phyloP scores from a whole-genome alignment of 2,888 invertebrate genomes.

The Orthosia gothica region DNA sequence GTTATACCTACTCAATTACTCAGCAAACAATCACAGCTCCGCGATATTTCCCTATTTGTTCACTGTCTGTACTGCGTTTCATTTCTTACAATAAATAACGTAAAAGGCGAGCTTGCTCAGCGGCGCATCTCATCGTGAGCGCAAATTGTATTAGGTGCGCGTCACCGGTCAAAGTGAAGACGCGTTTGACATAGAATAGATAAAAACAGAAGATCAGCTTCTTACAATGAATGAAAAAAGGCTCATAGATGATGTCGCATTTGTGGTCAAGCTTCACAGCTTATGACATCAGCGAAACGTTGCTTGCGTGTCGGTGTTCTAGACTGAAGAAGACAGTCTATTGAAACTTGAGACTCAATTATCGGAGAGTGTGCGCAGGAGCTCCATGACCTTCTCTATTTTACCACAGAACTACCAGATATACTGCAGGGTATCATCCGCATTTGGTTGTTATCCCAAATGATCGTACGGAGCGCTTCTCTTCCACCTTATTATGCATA shows the following conservation, averaged over 20 bases:
- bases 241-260: too few species aligned
- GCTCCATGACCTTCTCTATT: too few species aligned
- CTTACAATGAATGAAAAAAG: background rate
- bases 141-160: constrained; percentile 71
- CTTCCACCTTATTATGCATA: too few species aligned
- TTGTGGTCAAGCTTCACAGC: too few species aligned
- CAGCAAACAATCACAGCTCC: constrained; percentile 21
- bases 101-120: constrained; percentile 28
- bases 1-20: constrained; percentile 7
- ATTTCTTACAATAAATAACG: constrained; percentile 45
- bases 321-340: too few species aligned
- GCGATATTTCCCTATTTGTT: constrained; percentile 37
- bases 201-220: constrained; percentile 11
- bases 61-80: constrained; percentile 35
- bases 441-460: too few species aligned
- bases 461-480: too few species aligned
- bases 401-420: too few species aligned
- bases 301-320: background rate
- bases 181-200: background rate
- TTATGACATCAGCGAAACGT: too few species aligned
- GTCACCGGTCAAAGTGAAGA: constrained; percentile 55
- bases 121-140: constrained; percentile 59
- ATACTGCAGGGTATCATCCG: too few species aligned
- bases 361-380: too few species aligned
- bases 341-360: too few species aligned